These are phyloP conservation scores for Hirundichthys speculiger DNA, from an alignment of 2,113 vertebrate genomes.

Conservation along the genomic window DNA sequence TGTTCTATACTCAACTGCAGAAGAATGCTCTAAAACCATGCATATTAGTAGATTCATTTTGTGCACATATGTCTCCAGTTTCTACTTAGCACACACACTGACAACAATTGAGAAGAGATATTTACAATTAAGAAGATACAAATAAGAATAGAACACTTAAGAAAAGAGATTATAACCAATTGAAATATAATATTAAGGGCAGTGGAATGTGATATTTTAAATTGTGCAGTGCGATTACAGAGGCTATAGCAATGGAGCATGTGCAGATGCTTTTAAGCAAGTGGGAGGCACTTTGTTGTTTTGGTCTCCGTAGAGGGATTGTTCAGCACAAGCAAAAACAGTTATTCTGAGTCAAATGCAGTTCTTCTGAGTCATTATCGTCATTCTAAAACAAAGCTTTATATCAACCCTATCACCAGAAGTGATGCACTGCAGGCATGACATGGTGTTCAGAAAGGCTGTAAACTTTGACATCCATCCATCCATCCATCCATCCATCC, in stretches of 20 bases:
- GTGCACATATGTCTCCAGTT: not conserved
- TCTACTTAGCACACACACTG: no score
- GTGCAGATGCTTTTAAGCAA: slow-evolving; percentile 8
- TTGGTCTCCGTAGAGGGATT: slow-evolving; percentile 30
- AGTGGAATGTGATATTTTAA: not conserved
- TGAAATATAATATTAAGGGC: not conserved
- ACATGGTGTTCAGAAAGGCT: not conserved
- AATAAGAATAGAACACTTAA: not conserved
- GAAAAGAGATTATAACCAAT: not conserved
- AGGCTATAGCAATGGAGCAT: not conserved
- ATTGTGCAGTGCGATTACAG: not conserved
- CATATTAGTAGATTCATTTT: not conserved
- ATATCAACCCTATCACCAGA: not conserved
- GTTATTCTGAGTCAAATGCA: slow-evolving; percentile 20
- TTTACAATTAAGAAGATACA: no score
- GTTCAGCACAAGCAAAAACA: slow-evolving; percentile 24
- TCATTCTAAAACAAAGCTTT: slow-evolving; percentile 34
- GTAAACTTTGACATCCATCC: not conserved
- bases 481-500: not conserved
- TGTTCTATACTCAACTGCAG: not conserved
- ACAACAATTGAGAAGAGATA: no score
- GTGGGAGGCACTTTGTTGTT: slow-evolving; percentile 19
- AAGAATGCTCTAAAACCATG: not conserved
- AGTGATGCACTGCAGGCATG: not conserved
- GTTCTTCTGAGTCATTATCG: slow-evolving; percentile 19